phyloP scores from a whole-genome alignment of 2,888 invertebrate species.

The Corythucha ciliata region DNA sequence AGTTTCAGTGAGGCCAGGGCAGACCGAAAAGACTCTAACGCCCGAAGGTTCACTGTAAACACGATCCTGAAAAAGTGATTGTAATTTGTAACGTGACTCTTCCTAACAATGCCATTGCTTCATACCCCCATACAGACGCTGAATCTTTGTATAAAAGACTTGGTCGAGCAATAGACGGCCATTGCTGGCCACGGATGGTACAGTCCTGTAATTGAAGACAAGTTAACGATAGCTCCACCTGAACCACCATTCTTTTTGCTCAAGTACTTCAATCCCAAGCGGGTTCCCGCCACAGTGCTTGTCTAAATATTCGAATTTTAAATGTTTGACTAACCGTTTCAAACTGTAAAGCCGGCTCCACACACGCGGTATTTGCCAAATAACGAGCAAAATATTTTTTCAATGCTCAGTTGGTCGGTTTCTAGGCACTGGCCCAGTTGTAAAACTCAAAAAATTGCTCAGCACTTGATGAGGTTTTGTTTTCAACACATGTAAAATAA shows the following conservation, averaged over 20 bases:
- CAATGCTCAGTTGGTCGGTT: too few species aligned
- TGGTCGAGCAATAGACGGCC: slow-evolving; percentile 26
- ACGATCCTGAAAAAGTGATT: slow-evolving; percentile 20
- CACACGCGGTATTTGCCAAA: too few species aligned
- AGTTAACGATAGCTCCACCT: slow-evolving; percentile 25
- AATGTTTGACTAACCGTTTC: too few species aligned
- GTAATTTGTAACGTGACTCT: too few species aligned
- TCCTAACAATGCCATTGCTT: not conserved
- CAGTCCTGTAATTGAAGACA: slow-evolving; percentile 25
- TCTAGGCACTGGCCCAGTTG: too few species aligned
- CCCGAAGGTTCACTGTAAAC: slow-evolving; percentile 21
- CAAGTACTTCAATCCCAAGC: slow-evolving; percentile 27
- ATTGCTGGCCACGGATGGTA: slow-evolving; percentile 12
- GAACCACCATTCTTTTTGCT: slow-evolving; percentile 23
- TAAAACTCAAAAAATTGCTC: too few species aligned
- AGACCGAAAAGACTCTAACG: slow-evolving; percentile 26
- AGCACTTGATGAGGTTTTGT: too few species aligned
- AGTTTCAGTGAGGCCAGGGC: slow-evolving; percentile 27
- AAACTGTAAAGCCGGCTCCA: too few species aligned
- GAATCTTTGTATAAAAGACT: slow-evolving; percentile 25
- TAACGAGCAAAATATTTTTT: too few species aligned
- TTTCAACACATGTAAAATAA: too few species aligned
- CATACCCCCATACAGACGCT: slow-evolving; percentile 24
- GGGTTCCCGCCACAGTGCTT: slow-evolving; percentile 23
- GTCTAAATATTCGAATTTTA: too few species aligned